Conservation (phyloP, 2,888 invertebrate species). For the Smittia aterrima region DNA sequence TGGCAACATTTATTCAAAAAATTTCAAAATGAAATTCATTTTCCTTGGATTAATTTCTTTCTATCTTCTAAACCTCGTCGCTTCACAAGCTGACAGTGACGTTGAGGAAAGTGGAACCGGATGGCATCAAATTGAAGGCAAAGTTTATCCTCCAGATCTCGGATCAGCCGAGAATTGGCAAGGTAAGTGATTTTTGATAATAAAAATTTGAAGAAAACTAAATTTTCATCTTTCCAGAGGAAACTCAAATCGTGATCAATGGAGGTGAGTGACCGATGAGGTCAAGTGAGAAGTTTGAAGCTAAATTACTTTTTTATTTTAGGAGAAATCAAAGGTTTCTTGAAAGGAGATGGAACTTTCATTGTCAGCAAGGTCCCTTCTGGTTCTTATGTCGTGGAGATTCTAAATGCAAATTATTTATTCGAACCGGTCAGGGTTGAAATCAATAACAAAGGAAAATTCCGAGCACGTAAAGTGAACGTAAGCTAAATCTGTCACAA, state of each 20-base stretch:
- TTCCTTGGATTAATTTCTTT: neutral
- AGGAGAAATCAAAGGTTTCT: constrained; percentile 82
- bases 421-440: constrained; percentile 94
- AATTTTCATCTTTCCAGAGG: neutral
- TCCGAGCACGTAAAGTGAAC: constrained; percentile 90
- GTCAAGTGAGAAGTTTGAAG: too few relatives aligned
- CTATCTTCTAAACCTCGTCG: neutral
- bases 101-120: neutral
- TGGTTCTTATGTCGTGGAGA: constrained; percentile 92
- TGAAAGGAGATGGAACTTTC: constrained; percentile 90
- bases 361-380: constrained; percentile 81
- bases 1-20: too few relatives aligned
- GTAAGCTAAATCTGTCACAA: neutral
- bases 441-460: constrained; percentile 96
- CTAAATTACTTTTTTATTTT: neutral
- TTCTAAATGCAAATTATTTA: constrained; percentile 82
- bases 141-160: constrained; percentile 27
- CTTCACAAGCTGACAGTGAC: too few relatives aligned
- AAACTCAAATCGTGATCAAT: constrained; percentile 28
- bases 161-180: constrained; percentile 28
- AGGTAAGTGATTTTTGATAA: neutral
- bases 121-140: constrained; percentile 18
- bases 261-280: neutral
- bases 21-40: neutral
- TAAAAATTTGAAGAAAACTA: too few relatives aligned